Evolutionary conservation across 2,888 invertebrate species (phyloP).

Genomic region (Drosophila kambysellisi): DNA sequence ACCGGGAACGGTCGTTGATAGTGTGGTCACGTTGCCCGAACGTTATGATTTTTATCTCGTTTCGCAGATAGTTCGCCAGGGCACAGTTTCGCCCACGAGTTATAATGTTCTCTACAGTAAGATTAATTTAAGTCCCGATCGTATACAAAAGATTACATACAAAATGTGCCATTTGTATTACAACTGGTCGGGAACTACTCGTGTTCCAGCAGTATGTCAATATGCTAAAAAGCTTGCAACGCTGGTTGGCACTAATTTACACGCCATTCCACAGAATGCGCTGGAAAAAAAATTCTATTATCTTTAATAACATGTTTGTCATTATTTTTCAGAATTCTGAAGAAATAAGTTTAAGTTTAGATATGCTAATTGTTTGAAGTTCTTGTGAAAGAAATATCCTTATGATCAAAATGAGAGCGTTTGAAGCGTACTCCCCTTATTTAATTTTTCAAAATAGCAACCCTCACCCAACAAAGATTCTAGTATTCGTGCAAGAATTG

Average conservation of each 20-base stretch:
- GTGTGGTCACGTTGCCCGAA: slow-evolving; percentile 92
- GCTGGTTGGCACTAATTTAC: slow-evolving; percentile 92
- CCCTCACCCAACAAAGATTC: too few species aligned
- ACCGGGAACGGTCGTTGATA: slow-evolving; percentile 95
- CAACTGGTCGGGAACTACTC: slow-evolving; percentile 94
- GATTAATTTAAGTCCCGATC: slow-evolving; percentile 89
- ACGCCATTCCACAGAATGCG: slow-evolving; percentile 89
- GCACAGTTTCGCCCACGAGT: slow-evolving; percentile 95
- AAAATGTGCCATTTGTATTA: slow-evolving; percentile 96
- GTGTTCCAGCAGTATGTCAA: slow-evolving; percentile 97
- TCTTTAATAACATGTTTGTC: slow-evolving; percentile 86
- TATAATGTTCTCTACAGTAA: slow-evolving; percentile 94
- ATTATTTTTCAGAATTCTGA: background rate
- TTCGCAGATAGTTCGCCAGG: slow-evolving; percentile 94
- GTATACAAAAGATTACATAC: slow-evolving; percentile 93
- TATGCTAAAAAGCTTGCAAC: slow-evolving; percentile 98
- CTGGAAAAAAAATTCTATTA: slow-evolving; percentile 90
- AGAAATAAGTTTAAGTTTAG: background rate
- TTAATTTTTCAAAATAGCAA: background rate
- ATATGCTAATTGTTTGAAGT: background rate
- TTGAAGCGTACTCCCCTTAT: background rate
- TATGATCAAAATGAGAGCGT: background rate
- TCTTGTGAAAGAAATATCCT: background rate
- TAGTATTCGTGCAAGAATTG: too few species aligned
- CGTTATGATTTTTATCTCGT: slow-evolving; percentile 96